Percentiles rank a stretch among this genome's conserved stretches.
Evolutionary conservation across 2,888 invertebrate genomes (phyloP).

Genomic region (Philopedon plagiatum): DNA sequence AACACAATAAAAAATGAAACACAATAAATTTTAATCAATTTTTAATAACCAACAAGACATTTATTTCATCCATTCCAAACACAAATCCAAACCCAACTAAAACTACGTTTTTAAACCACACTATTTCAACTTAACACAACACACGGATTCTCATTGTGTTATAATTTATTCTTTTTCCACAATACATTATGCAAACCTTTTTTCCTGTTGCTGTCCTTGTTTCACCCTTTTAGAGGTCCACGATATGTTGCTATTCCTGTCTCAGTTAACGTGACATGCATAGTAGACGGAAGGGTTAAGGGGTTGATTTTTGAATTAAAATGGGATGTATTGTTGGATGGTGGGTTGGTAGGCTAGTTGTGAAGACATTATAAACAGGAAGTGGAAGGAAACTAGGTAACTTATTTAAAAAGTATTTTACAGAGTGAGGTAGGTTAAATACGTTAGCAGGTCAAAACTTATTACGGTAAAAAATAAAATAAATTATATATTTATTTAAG

Average conservation of each 20-base stretch:
- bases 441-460: background rate
- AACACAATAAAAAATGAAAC: background rate
- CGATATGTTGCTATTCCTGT: slow-evolving; percentile 19
- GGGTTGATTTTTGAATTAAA: slow-evolving; percentile 44
- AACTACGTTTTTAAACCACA: slow-evolving; percentile 41
- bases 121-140: slow-evolving; percentile 35
- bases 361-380: slow-evolving; percentile 25
- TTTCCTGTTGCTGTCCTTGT: slow-evolving; percentile 51
- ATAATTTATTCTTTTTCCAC: slow-evolving; percentile 52
- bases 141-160: slow-evolving; percentile 40
- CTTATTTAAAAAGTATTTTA: slow-evolving; percentile 30
- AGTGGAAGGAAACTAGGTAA: slow-evolving; percentile 21
- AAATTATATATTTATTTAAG: too few relatives aligned
- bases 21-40: background rate
- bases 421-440: background rate
- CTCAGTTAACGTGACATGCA: slow-evolving; percentile 53
- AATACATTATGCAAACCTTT: slow-evolving; percentile 51
- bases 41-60: slow-evolving; percentile 9
- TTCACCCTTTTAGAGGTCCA: slow-evolving; percentile 25
- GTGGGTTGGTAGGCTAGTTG: slow-evolving; percentile 20
- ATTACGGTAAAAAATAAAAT: too few relatives aligned
- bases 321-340: slow-evolving; percentile 23
- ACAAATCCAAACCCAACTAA: slow-evolving; percentile 33
- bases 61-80: slow-evolving; percentile 14
- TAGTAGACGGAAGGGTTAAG: slow-evolving; percentile 51